phyloP scores from a whole-genome alignment of 2,888 invertebrate species.

The Ferdinandea cuprea region DNA sequence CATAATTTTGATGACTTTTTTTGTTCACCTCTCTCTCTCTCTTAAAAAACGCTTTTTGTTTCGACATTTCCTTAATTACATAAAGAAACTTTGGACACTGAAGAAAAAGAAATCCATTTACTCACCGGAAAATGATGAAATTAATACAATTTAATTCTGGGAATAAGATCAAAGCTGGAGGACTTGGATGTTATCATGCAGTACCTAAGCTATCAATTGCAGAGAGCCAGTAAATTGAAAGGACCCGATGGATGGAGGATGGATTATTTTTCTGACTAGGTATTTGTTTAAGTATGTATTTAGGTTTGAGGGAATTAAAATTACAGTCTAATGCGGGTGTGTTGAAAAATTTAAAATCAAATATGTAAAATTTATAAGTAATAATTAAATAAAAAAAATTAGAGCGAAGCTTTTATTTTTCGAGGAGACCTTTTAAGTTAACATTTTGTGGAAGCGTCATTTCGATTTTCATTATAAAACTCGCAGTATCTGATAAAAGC shows the following conservation, averaged over 20 bases:
- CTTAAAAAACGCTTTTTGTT: slow-evolving; percentile 15
- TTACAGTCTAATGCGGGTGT: too few relatives aligned
- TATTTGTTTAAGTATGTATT: slow-evolving; percentile 8
- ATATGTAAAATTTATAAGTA: too few relatives aligned
- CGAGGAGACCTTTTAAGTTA: too few relatives aligned
- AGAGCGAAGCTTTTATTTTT: too few relatives aligned
- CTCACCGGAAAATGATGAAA: slow-evolving; percentile 58
- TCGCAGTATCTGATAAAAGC: too few relatives aligned
- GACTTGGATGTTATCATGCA: slow-evolving; percentile 10
- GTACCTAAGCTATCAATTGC: slow-evolving; percentile 41
- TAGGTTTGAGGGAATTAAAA: not conserved
- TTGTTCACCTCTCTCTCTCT: too few relatives aligned
- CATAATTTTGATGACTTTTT: slow-evolving; percentile 57
- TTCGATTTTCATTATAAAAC: too few relatives aligned
- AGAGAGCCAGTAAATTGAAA: slow-evolving; percentile 9
- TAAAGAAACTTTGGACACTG: slow-evolving; percentile 38
- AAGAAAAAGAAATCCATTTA: slow-evolving; percentile 49
- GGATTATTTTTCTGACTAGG: not conserved
- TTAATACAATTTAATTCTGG: slow-evolving; percentile 50
- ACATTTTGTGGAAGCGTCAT: too few relatives aligned
- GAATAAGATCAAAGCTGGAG: slow-evolving; percentile 55
- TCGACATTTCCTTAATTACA: slow-evolving; percentile 64
- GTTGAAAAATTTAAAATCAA: too few relatives aligned
- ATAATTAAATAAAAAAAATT: too few relatives aligned
- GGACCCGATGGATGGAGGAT: not conserved